These are phyloP conservation scores for Anseranas semipalmata DNA, from an alignment of 2,113 vertebrate genomes.

Conservation along the genomic window DNA sequence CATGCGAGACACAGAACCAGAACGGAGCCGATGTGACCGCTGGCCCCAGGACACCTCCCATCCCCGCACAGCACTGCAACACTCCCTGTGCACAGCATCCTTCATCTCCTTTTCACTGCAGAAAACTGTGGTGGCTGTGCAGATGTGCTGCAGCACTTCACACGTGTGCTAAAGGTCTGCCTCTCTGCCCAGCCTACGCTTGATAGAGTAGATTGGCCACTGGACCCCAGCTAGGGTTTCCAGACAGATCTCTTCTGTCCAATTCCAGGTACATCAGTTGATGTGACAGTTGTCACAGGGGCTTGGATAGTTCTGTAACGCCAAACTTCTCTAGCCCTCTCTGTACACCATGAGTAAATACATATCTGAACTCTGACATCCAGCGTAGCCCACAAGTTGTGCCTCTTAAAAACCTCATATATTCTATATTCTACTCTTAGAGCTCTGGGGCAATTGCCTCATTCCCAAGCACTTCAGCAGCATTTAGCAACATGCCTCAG, in stretches of 20 bases:
- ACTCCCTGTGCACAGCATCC: neutral
- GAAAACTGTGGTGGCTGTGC: neutral
- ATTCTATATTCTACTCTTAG: neutral
- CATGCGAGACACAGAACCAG: neutral
- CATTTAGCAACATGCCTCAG: neutral
- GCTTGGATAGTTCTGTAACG: neutral
- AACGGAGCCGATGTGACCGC: accelerated
- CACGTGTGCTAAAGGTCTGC: neutral
- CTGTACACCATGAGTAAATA: neutral
- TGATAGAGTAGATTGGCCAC: neutral
- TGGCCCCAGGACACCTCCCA: neutral
- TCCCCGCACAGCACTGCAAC: neutral
- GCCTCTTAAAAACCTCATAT: neutral
- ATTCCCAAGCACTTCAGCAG: neutral
- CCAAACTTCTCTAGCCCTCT: neutral
- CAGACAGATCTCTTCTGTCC: neutral
- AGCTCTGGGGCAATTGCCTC: neutral
- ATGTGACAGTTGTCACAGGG: neutral
- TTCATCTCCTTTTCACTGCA: neutral
- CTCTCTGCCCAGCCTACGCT: neutral
- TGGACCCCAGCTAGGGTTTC: neutral
- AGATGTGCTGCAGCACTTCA: neutral
- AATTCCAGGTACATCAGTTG: neutral
- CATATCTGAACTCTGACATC: neutral
- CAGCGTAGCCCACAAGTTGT: neutral